Evolutionary conservation across 64 coral and sea anemone species (phyloP), one percentile per base, ranked within the genome.

Genomic region (Dendronephthya gigantea): DNA sequence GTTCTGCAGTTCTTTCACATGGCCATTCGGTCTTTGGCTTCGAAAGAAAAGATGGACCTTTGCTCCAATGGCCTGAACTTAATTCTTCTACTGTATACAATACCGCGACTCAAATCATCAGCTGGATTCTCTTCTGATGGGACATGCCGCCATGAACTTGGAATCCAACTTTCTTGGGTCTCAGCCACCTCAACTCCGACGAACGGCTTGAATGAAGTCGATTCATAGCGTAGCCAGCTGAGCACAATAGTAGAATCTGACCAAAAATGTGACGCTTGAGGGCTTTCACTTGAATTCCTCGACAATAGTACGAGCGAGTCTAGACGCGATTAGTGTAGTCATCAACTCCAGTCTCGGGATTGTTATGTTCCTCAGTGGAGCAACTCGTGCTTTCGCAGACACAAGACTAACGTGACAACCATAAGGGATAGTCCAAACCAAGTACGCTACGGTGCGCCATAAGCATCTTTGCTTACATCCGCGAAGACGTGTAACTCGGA

Each of bases 331-430:
- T 10, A 88, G 40, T 2, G 88, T 51, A 15, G 88, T 82, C 88
- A 90, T 90, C 35, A 90, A 38, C 27, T 84, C 83, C 8, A 90
- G 82, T 16, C 88, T 9, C 17, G 88, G 88, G 15, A 90, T 90
- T 9, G 88, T 90, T 5, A 55, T 28, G 0, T 90, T 82, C 0
- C 88, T 82, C 7, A 90, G 39, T 22, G 82, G 82, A 10, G 88
- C 88, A 13, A 84, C 88, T 90, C 88, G 84, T 29, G 88, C 72
- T 35, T 79, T 79, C 1, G 72, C 8, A 4, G 4, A 79, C 28
- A 79, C 72, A 1, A 79, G 72, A 34, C 72, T 79, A 12, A 13
- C 28, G 4, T 39, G 72, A 3, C 9, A 19, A 39, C 72, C 72
- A 7, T 81, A 6, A 15, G 33, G 86, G 30, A 69, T 81, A 8